Conservation (phyloP, 2,888 invertebrate genomes). For the Bombylius major region DNA sequence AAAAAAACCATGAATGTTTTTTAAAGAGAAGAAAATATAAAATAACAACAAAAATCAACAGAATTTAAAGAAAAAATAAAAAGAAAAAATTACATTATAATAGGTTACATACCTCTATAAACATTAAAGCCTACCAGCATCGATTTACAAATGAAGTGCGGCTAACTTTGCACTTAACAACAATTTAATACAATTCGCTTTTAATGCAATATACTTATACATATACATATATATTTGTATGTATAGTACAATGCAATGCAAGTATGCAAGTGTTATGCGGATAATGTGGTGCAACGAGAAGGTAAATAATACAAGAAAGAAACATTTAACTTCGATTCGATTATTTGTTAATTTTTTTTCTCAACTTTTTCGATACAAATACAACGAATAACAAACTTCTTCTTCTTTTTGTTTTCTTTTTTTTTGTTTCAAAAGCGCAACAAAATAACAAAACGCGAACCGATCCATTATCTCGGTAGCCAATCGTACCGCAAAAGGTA, state of each 20-base stretch:
- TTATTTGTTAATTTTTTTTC: background rate
- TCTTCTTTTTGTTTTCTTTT: too few relatives aligned
- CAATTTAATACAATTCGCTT: background rate
- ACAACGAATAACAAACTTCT: too few relatives aligned
- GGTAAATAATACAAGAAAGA: constrained; percentile 1
- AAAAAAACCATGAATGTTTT: too few relatives aligned
- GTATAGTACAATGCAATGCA: background rate
- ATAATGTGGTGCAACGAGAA: background rate
- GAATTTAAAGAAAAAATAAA: background rate
- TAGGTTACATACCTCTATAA: constrained; percentile 1
- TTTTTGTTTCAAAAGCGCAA: background rate
- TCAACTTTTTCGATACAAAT: too few relatives aligned
- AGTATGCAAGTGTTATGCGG: background rate
- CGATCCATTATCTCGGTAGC: constrained; percentile 12
- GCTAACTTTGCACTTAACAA: constrained; percentile 3
- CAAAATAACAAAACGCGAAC: constrained; percentile 8
- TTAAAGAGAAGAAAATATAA: too few relatives aligned
- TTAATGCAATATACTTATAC: background rate
- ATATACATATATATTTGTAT: too few relatives aligned
- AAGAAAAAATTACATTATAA: background rate
- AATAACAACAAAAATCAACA: too few relatives aligned
- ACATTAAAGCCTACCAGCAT: background rate
- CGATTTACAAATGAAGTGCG: constrained; percentile 7
- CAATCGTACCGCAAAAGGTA: constrained; percentile 7
- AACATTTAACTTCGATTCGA: background rate